These are phyloP conservation scores for Hydropotes inermis DNA, from an alignment of 2,113 vertebrate genomes.

Conservation along the genomic window DNA sequence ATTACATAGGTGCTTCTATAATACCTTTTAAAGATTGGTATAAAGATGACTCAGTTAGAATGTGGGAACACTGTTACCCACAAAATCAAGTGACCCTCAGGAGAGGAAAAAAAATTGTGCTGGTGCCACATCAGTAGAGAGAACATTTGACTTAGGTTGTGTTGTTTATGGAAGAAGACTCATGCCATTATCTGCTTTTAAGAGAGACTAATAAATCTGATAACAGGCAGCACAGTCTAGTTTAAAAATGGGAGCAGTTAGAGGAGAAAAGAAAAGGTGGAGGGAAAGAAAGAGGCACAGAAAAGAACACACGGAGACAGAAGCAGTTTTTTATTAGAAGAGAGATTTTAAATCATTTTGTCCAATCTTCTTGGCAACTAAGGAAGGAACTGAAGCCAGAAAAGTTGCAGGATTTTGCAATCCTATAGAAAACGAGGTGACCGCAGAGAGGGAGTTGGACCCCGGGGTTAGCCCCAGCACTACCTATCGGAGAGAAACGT, in stretches of 20 bases:
- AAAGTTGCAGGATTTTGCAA: neutral
- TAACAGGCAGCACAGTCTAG: neutral
- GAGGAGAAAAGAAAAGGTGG: neutral
- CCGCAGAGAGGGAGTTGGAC: neutral
- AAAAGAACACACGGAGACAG: neutral
- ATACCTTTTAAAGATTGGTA: neutral
- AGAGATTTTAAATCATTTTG: neutral
- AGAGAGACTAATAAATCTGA: constrained; percentile 3
- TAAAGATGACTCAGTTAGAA: constrained; percentile 10
- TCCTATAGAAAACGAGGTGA: neutral
- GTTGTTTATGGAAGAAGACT: neutral
- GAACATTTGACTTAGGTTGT: neutral
- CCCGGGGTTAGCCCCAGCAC: neutral
- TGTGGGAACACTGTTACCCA: neutral
- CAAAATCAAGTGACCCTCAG: constrained; percentile 26
- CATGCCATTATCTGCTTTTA: neutral
- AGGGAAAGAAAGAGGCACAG: neutral
- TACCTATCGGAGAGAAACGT: fast-evolving
- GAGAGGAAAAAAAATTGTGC: neutral
- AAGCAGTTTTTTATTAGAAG: neutral
- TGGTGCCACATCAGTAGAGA: neutral
- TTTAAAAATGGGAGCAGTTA: neutral
- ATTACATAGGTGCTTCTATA: neutral
- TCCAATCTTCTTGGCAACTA: neutral
- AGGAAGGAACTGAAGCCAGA: neutral